Evolutionary conservation across 2,797 vertebrate genomes (phyloP), one percentile per base, ranked within the genome.

Genomic region (Squalus acanthias): DNA sequence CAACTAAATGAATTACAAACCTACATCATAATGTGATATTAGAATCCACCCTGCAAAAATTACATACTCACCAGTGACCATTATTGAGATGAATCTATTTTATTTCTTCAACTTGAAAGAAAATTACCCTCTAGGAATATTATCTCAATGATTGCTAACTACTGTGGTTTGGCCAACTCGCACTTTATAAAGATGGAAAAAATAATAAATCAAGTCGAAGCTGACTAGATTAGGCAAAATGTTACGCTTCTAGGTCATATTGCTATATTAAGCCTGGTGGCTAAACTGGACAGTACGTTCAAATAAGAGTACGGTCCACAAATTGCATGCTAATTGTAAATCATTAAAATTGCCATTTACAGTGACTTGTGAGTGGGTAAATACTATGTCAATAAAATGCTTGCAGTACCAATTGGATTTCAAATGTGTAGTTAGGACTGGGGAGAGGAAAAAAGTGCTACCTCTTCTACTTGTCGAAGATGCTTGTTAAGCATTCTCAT

Each of bases 141-240:
- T 72, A 26, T 74, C 46, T 95, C 24, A 97, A 96, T 97, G 97
- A 97, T 97, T 98, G 96, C 96, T 97, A 97, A 97, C 96, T 96
- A 97, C 96, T 97, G 96, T 98, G 98, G 98, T 98, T 97, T 97
- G 97, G 96, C 98, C 98, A 98, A 97, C 96, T 96, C 97, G 98
- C 97, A 97, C 96, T 97, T 98, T 97, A 97, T 95, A 97, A 74
- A 74, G 46, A 53, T 95, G 39, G 53, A 95, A 57, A 46, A 29
- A 46, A 67, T 10, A 57, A 57, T 57, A 74, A 95, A 57, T 12
- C 13, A n/a, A 53, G 92, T 24, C 22, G 46, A 53, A 74, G 24
- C 15, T 4, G 13, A 57, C 39, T 26, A 57, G 69, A 74, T 95
- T 57, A 57, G 69, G 8, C 91, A 93, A 93, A 69, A 69, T 69